These are phyloP conservation scores for Blera fallax DNA, from an alignment of 2,888 invertebrate species.

Conservation along the genomic window DNA sequence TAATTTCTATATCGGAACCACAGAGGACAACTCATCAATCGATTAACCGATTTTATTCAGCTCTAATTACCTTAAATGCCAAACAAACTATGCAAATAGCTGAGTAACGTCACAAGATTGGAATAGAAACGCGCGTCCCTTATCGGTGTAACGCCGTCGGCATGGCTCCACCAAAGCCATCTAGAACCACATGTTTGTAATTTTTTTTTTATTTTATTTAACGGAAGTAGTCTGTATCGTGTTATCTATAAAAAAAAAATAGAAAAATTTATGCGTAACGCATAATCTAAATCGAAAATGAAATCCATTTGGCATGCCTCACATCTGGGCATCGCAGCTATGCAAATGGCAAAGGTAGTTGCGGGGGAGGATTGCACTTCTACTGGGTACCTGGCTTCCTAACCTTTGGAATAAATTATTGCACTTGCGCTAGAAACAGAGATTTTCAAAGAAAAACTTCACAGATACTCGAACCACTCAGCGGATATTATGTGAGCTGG, in stretches of 20 bases:
- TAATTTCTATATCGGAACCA: not conserved
- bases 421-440: not conserved
- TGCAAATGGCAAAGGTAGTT: not conserved
- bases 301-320: not conserved
- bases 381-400: not conserved
- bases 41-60: not conserved
- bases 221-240: not conserved
- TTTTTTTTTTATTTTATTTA: not conserved
- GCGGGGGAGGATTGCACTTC: not conserved
- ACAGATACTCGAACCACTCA: not conserved
- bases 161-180: not conserved
- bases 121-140: conserved; percentile 1
- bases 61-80: not conserved
- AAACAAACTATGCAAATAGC: not conserved
- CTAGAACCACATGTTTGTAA: not conserved
- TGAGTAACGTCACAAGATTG: not conserved
- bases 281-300: not conserved
- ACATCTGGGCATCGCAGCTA: not conserved
- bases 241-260: conserved; percentile 15
- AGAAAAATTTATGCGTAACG: not conserved
- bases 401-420: not conserved
- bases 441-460: not conserved
- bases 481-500: not conserved
- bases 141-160: not conserved
- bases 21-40: not conserved